Percentiles rank a stretch among this genome's conserved stretches.
Evolutionary conservation across 1,140 invertebrate genomes (phyloP).

Genomic region (Zaprionus davidi): DNA sequence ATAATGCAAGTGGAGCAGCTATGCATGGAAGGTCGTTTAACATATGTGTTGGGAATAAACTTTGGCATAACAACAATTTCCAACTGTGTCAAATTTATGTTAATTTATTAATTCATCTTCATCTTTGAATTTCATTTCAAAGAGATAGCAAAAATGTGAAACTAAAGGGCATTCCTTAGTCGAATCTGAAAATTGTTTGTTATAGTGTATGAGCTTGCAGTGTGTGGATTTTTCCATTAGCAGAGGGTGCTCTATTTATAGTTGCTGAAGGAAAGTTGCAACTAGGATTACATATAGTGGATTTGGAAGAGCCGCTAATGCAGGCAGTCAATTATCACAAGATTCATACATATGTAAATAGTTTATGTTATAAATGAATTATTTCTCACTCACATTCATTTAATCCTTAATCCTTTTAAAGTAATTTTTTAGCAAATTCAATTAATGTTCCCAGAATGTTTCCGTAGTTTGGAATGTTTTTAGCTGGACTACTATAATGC

Average conservation of each 20-base stretch:
- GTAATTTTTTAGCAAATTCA: no score
- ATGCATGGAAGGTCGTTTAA: not conserved
- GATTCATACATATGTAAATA: no score
- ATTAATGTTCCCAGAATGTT: no score
- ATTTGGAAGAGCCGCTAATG: not conserved
- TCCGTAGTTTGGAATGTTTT: no score
- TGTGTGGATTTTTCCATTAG: slow-evolving; percentile 34
- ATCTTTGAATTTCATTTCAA: no score
- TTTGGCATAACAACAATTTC: not conserved
- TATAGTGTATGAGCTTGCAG: not conserved
- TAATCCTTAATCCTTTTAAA: no score
- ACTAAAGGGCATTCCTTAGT: not conserved
- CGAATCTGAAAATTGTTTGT: not conserved
- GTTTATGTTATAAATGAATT: no score
- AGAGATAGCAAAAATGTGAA: not conserved
- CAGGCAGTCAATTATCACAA: no score
- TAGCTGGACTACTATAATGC: no score
- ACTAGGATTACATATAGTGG: not conserved
- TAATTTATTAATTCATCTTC: no score
- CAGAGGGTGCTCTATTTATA: slow-evolving; percentile 11
- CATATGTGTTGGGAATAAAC: not conserved
- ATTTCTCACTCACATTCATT: no score
- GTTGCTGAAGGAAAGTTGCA: slow-evolving; percentile 6
- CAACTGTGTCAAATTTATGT: not conserved
- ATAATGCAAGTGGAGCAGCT: not conserved